Evolutionary conservation across 2,113 vertebrate species (phyloP).

Genomic region (Stigmatopora argus): DNA sequence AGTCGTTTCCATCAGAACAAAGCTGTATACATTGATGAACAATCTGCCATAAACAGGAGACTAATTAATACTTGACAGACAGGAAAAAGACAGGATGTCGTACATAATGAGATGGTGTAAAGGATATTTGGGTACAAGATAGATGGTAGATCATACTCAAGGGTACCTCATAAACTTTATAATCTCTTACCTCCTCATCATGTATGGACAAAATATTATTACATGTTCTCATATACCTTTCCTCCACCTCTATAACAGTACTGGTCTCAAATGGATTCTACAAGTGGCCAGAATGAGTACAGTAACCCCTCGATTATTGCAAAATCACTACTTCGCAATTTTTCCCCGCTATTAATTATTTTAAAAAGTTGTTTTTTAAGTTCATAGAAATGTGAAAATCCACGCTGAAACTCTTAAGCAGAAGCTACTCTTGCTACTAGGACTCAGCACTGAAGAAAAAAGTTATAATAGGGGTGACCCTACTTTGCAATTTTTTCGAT

Average conservation of each 20-base stretch:
- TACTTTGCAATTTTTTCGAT: too few species aligned
- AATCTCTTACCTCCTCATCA: background rate
- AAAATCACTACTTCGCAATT: too few species aligned
- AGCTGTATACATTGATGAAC: background rate
- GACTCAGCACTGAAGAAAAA: too few species aligned
- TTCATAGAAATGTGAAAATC: too few species aligned
- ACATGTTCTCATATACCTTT: background rate
- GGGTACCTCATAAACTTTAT: background rate
- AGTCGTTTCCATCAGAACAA: background rate
- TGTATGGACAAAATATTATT: background rate
- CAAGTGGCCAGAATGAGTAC: too few species aligned
- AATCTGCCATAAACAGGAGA: background rate
- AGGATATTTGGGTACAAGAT: background rate
- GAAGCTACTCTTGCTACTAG: too few species aligned
- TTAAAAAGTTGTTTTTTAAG: too few species aligned
- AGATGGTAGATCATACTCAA: background rate
- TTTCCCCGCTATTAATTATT: too few species aligned
- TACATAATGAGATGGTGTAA: background rate
- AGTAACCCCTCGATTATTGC: too few species aligned
- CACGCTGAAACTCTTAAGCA: too few species aligned
- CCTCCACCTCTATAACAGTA: background rate
- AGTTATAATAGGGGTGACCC: too few species aligned
- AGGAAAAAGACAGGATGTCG: background rate
- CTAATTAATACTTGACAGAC: slow-evolving; percentile 3
- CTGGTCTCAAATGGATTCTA: too few species aligned